Conservation (phyloP, 2,113 vertebrate genomes). For the Melanostigma gelatinosum region DNA sequence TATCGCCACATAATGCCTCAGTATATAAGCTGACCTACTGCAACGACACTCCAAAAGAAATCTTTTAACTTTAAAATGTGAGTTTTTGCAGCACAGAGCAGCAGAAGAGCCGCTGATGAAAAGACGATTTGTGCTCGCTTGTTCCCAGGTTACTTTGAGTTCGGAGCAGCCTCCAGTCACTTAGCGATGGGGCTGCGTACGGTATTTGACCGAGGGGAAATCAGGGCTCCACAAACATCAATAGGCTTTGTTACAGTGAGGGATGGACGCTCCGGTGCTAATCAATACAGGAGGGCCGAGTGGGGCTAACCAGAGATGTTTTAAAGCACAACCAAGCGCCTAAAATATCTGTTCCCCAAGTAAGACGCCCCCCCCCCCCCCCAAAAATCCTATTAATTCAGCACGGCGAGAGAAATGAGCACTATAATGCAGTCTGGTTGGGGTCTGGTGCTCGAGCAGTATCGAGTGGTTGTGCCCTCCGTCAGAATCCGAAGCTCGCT, state of each 20-base stretch:
- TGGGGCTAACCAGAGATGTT: constrained; percentile 26
- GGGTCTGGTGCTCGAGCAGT: constrained; percentile 13
- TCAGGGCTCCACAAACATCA: constrained; percentile 66
- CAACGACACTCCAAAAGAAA: constrained; percentile 11
- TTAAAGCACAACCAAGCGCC: not conserved
- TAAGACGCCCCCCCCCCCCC: not conserved
- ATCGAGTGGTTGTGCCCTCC: constrained; percentile 49
- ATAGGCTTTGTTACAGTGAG: constrained; percentile 77
- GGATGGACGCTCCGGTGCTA: constrained; percentile 49
- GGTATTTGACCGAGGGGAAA: constrained; percentile 67
- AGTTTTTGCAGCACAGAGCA: constrained; percentile 7
- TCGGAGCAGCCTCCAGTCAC: constrained; percentile 50
- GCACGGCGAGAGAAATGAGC: not conserved
- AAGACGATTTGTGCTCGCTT: constrained; percentile 19
- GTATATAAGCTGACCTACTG: constrained; percentile 47
- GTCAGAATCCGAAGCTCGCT: constrained; percentile 35
- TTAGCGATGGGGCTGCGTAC: constrained; percentile 44
- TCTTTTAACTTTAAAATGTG: constrained; percentile 33
- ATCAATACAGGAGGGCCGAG: constrained; percentile 64
- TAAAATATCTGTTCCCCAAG: not conserved
- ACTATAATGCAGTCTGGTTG: constrained; percentile 4
- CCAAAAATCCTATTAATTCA: constrained; percentile 20
- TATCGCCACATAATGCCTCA: constrained; percentile 55
- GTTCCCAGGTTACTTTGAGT: constrained; percentile 23
- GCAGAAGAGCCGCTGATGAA: constrained; percentile 21